Percentiles rank a stretch among this genome's conserved stretches.
These are phyloP conservation scores for Stegodyphus mimosarum DNA, from an alignment of 1,140 invertebrate species.

Conservation along the genomic window DNA sequence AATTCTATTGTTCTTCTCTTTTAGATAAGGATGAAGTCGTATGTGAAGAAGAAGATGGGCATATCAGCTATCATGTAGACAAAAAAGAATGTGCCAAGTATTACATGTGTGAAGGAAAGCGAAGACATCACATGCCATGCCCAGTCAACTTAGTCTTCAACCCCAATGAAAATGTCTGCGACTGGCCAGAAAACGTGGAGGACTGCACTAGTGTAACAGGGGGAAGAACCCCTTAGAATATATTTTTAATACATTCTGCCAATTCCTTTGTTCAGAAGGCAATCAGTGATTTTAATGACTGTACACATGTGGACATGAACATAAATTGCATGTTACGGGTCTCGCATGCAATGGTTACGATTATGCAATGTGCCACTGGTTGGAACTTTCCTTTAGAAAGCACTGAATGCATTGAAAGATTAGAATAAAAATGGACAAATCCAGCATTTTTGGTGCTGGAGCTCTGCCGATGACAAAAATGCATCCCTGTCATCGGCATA, in stretches of 20 bases:
- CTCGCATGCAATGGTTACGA: too few species aligned
- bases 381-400: too few species aligned
- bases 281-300: constrained; percentile 13
- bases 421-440: too few species aligned
- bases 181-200: constrained; percentile 95
- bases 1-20: constrained; percentile 18
- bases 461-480: too few species aligned
- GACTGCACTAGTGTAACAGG: constrained; percentile 72
- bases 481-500: too few species aligned
- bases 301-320: too few species aligned
- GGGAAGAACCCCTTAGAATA: background rate
- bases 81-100: constrained; percentile 92
- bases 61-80: constrained; percentile 92
- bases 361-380: too few species aligned
- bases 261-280: background rate
- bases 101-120: constrained; percentile 92
- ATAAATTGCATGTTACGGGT: too few species aligned
- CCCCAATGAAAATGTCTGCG: constrained; percentile 91
- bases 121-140: constrained; percentile 95
- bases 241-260: constrained; percentile 9
- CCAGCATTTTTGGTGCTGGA: too few species aligned
- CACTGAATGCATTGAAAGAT: too few species aligned
- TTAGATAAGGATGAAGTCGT: constrained; percentile 76
- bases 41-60: constrained; percentile 92
- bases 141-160: constrained; percentile 94